Conservation (phyloP, 2,797 vertebrate genomes). For the Rhinophrynus dorsalis region DNA sequence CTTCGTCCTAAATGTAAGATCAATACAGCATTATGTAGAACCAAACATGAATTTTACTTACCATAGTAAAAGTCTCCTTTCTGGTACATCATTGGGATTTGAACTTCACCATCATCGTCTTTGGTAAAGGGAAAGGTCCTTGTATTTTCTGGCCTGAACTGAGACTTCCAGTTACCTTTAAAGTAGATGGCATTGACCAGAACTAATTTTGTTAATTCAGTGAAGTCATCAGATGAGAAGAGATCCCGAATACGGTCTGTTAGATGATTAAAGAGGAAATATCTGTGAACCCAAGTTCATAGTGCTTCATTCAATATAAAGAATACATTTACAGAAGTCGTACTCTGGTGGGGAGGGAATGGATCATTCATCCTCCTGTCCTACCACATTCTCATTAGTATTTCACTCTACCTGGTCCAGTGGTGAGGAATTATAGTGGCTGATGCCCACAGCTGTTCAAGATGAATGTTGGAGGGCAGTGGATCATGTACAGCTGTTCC, state of each 20-base stretch:
- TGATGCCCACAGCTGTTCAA: no score
- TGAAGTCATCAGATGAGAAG: constrained; percentile 88
- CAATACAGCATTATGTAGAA: not conserved
- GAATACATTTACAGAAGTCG: no score
- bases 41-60: constrained; percentile 54
- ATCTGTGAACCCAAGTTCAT: not conserved
- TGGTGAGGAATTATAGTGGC: no score
- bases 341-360: no score
- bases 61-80: constrained; percentile 98
- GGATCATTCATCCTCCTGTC: no score
- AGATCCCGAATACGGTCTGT: constrained; percentile 88
- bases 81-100: constrained; percentile 98
- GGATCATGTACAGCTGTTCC: no score
- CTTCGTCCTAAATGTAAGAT: no score
- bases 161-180: constrained; percentile 96
- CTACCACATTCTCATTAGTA: no score
- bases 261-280: not conserved
- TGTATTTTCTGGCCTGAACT: constrained; percentile 95
- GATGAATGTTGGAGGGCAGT: no score
- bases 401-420: no score
- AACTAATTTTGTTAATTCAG: constrained; percentile 79
- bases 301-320: not conserved
- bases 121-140: constrained; percentile 96
- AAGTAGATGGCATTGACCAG: constrained; percentile 94
- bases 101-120: constrained; percentile 94